phyloP scores from a whole-genome alignment of 2,888 invertebrate species.

The Trichogramma evanescens region DNA sequence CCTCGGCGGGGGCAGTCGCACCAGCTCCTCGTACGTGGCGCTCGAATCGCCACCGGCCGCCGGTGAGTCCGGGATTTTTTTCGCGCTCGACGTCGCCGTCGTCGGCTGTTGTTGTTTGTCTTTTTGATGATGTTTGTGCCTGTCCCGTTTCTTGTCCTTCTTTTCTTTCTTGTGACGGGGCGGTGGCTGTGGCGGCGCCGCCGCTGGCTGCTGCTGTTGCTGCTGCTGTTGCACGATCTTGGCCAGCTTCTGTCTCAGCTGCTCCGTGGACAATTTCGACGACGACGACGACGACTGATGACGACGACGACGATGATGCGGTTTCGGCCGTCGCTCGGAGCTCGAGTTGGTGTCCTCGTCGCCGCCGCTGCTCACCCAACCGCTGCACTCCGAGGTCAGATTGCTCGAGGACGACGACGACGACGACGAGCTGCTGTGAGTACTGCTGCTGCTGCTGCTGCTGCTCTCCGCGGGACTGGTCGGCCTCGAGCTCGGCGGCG shows the following conservation, averaged over 20 bases:
- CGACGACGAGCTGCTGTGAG: constrained; percentile 30
- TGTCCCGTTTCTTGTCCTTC: constrained; percentile 3
- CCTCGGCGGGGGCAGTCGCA: constrained; percentile 70
- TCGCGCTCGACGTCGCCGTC: not conserved
- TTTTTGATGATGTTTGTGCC: not conserved
- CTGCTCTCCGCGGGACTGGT: constrained; percentile 50
- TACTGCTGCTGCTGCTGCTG: too few species aligned
- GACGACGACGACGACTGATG: constrained; percentile 15
- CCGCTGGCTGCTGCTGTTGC: too few species aligned
- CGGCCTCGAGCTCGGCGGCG: constrained; percentile 35
- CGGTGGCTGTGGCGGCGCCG: too few species aligned
- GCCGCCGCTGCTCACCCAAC: constrained; percentile 77
- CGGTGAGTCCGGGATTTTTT: not conserved
- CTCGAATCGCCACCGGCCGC: constrained; percentile 21
- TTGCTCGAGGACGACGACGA: constrained; percentile 56
- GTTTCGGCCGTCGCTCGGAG: constrained; percentile 34
- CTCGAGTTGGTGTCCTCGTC: constrained; percentile 53
- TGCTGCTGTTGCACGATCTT: constrained; percentile 49
- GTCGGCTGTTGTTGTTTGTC: too few species aligned
- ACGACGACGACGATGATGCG: too few species aligned
- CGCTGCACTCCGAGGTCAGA: constrained; percentile 73
- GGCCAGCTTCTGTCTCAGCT: constrained; percentile 59
- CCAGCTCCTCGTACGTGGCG: constrained; percentile 59
- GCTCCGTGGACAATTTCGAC: constrained; percentile 54
- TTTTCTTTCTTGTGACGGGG: constrained; percentile 34